phyloP scores from a whole-genome alignment of 2,797 vertebrate genomes.

The Clarias laeviceps region DNA sequence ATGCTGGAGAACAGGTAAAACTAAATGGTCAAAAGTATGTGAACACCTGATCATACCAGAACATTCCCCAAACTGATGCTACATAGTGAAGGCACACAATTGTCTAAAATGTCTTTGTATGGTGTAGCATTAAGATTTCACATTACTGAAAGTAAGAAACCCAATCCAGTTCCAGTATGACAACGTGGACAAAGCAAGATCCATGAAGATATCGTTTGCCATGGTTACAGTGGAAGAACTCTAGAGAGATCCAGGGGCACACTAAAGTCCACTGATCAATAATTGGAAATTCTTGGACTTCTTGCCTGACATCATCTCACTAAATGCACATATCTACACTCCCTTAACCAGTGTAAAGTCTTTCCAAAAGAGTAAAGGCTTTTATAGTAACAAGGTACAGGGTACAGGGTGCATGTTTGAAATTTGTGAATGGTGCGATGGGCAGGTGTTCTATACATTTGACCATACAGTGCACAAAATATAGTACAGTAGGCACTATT shows the following conservation, averaged over 20 bases:
- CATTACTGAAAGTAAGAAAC: background rate
- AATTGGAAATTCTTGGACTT: background rate
- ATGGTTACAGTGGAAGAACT: background rate
- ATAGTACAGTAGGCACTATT: background rate
- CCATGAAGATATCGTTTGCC: background rate
- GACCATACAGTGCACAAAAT: background rate
- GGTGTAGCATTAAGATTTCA: background rate
- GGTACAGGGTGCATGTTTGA: background rate
- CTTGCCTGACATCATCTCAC: background rate
- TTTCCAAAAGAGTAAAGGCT: background rate
- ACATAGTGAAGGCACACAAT: background rate
- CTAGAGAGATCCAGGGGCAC: background rate
- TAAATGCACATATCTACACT: background rate
- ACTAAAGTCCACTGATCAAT: background rate
- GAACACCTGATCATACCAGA: background rate
- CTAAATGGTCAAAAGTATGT: background rate
- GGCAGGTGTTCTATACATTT: background rate
- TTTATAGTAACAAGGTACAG: background rate
- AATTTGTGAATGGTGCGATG: background rate
- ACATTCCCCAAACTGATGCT: background rate
- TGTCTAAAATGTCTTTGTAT: background rate
- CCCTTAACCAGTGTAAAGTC: background rate
- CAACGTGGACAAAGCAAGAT: background rate
- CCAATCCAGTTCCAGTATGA: background rate
- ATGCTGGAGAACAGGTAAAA: background rate